These are phyloP conservation scores for Druceiella hillmani DNA, from an alignment of 2,888 invertebrate genomes.

Conservation along the genomic window DNA sequence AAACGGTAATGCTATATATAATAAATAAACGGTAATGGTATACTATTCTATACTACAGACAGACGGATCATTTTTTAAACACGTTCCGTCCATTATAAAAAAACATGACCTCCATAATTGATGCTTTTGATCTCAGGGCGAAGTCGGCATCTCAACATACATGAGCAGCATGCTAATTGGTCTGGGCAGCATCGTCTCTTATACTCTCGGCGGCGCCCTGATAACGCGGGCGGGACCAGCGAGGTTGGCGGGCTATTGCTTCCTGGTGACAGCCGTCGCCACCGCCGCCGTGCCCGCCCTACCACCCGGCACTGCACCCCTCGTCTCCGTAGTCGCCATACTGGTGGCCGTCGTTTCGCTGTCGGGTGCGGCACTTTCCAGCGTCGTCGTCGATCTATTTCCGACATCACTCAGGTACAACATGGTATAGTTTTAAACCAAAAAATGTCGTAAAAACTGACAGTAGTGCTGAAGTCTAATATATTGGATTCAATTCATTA, in stretches of 20 bases:
- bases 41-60: too few species aligned
- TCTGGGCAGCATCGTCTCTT: slow-evolving; percentile 55
- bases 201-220: slow-evolving; percentile 52
- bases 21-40: too few species aligned
- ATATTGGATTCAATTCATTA: too few species aligned
- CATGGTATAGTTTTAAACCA: too few species aligned
- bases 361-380: slow-evolving; percentile 53
- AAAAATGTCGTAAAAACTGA: too few species aligned
- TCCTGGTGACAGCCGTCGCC: slow-evolving; percentile 42
- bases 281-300: slow-evolving; percentile 51
- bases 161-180: slow-evolving; percentile 65
- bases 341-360: slow-evolving; percentile 52
- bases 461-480: too few species aligned
- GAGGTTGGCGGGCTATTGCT: slow-evolving; percentile 36
- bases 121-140: too few species aligned
- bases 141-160: slow-evolving; percentile 58
- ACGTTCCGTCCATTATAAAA: too few species aligned
- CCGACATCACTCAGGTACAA: slow-evolving; percentile 59
- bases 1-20: too few species aligned
- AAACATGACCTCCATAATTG: too few species aligned
- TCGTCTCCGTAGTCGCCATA: slow-evolving; percentile 50
- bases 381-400: slow-evolving; percentile 59
- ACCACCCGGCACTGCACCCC: slow-evolving; percentile 46
- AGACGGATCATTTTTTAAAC: too few species aligned
- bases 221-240: slow-evolving; percentile 41